Percentiles rank a stretch among this genome's conserved stretches.
Conservation (phyloP, 2,113 vertebrate genomes). For the Taurulus bubalis region DNA sequence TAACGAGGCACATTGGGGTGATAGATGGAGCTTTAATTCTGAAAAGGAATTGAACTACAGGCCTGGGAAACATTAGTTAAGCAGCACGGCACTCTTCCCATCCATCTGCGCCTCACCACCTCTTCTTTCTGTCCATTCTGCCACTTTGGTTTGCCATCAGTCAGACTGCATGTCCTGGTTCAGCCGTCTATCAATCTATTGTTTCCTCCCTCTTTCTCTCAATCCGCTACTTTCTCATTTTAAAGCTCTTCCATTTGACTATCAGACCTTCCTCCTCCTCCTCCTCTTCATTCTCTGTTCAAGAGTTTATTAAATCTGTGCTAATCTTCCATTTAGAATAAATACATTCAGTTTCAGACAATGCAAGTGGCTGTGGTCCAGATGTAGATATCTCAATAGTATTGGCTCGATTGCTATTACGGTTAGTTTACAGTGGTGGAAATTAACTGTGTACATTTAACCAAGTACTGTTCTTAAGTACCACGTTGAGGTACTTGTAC, state of each 20-base stretch:
- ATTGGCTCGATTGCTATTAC: neutral
- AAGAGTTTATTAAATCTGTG: neutral
- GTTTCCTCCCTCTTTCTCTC: conserved; percentile 45
- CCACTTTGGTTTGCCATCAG: conserved; percentile 66
- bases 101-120: conserved; percentile 68
- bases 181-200: conserved; percentile 58
- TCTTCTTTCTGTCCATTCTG: conserved; percentile 48
- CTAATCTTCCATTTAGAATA: neutral
- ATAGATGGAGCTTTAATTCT: conserved; percentile 77
- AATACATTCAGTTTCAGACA: neutral
- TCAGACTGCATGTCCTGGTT: conserved; percentile 49
- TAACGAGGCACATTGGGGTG: conserved; percentile 72
- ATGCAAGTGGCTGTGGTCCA: neutral
- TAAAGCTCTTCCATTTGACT: conserved; percentile 2
- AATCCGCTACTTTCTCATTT: conserved; percentile 25
- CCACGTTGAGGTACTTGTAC: neutral
- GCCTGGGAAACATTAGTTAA: conserved; percentile 76
- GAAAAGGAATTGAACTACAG: conserved; percentile 76
- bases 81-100: conserved; percentile 53
- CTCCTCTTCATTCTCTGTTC: neutral
- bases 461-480: neutral
- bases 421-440: neutral
- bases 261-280: neutral
- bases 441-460: neutral
- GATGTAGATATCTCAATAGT: neutral